Evolutionary conservation across 1,140 invertebrate species (phyloP).

Genomic region (Drosophila lini): DNA sequence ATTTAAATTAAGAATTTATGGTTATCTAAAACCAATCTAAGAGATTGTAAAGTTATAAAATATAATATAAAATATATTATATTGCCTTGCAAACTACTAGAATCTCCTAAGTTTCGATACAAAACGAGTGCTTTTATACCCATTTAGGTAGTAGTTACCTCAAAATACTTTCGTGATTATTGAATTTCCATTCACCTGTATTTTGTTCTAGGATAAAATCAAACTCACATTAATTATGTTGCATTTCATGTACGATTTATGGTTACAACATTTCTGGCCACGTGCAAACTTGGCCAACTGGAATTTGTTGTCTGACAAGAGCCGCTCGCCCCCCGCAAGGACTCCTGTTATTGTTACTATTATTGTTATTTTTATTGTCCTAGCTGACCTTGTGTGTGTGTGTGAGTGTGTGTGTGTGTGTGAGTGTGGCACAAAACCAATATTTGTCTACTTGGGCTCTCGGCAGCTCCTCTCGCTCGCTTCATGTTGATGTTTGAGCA

Average conservation of each 20-base stretch:
- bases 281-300: conserved; percentile 1
- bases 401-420: neutral
- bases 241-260: conserved; percentile 13
- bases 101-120: neutral
- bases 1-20: neutral
- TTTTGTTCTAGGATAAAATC: neutral
- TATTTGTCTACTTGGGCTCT: conserved; percentile 15
- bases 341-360: conserved; percentile 23
- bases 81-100: neutral
- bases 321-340: neutral
- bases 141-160: neutral
- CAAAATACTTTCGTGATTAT: neutral
- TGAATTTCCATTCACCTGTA: neutral
- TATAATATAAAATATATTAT: neutral
- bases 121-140: neutral
- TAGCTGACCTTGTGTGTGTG: conserved; percentile 17
- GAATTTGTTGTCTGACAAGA: conserved; percentile 18
- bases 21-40: neutral
- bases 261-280: conserved; percentile 2
- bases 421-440: conserved; percentile 24
- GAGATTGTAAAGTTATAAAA: neutral
- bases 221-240: conserved; percentile 24
- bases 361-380: conserved; percentile 32
- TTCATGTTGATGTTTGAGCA: conserved; percentile 31
- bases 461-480: conserved; percentile 3